phyloP scores from a whole-genome alignment of 2,888 invertebrate genomes.

The Tholera decimalis region DNA sequence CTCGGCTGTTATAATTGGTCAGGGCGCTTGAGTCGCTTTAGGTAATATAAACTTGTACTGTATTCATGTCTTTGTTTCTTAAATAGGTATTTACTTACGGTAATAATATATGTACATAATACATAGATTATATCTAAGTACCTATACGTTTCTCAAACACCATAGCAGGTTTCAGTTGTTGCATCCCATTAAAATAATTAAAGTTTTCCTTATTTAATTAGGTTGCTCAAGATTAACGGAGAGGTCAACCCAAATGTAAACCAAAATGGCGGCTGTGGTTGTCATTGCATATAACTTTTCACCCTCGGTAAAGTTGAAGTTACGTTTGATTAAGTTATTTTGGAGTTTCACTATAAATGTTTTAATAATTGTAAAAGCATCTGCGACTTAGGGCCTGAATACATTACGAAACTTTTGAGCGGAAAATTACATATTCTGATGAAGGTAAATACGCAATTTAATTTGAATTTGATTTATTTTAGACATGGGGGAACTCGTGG shows the following conservation, averaged over 20 bases:
- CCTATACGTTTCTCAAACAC: neutral
- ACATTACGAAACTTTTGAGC: slow-evolving; percentile 24
- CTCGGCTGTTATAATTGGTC: neutral
- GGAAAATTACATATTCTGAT: slow-evolving; percentile 35
- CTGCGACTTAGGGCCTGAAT: slow-evolving; percentile 10
- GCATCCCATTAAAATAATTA: slow-evolving; percentile 18
- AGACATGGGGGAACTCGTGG: too few relatives aligned
- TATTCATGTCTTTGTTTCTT: too few relatives aligned
- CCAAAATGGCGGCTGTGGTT: slow-evolving; percentile 39
- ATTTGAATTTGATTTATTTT: too few relatives aligned
- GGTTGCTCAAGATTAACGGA: slow-evolving; percentile 38
- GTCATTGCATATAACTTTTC: slow-evolving; percentile 34
- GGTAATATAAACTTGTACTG: too few relatives aligned
- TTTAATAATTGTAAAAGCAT: slow-evolving; percentile 29
- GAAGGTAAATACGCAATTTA: slow-evolving; percentile 26
- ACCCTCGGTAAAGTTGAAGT: slow-evolving; percentile 36
- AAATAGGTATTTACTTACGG: too few relatives aligned
- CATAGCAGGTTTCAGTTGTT: neutral
- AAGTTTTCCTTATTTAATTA: slow-evolving; percentile 47
- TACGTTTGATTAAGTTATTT: slow-evolving; percentile 44
- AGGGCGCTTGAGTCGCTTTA: neutral
- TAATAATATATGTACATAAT: too few relatives aligned
- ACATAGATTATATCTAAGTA: too few relatives aligned
- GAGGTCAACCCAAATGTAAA: slow-evolving; percentile 34
- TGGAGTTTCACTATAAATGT: slow-evolving; percentile 32